Base-by-base conservation (phyloP, 1,140 invertebrate genomes). In the Laupala kohalensis region DNA sequence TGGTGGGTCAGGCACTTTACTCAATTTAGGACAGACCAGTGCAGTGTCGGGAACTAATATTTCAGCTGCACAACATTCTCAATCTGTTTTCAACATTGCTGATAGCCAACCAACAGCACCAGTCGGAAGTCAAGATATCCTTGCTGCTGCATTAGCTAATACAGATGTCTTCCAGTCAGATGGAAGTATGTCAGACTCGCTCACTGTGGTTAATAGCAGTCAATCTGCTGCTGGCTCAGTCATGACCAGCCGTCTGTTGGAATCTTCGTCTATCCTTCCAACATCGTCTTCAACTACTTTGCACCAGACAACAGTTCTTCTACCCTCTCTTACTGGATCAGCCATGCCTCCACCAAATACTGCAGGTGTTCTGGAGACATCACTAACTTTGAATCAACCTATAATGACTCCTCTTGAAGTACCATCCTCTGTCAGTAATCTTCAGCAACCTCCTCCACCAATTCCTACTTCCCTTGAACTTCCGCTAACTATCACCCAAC, bases 331-430 rank as follows among this genome's bases (percentile, higher is more conserved):
- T 25, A 80, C 81, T 25, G 79, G 81, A 0, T 81, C 80, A 1
- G 78, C 81, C 0, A 79, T 82, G 65, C 80, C 80, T 25, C 79
- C 82, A 81, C 80, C 71, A 79, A 82, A 19, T 79, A 81, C 25
- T 77, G 81, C 2, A 29, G 80, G 78, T n/a, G 88, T 90, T 0
- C 82, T 87, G 1, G 90, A 91, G 77, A 92, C 90, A 0, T 91
- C 89, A 64, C 75, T 86, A 29, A 83, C 85, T 0, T 87, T 89
- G 2, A 80, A 92, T 13, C 89, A 90, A 77, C 90, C 91, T 0
- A 92, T 92, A 9, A 92, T 92, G 91, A 90, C 90, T 0, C 88
- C 90, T 0, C 78, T 91, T 13, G 90, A 92, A 78, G 84, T 88
- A 5, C 90, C 90, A 0, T 75, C 76, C 9, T 63, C 71, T 27